Percentiles rank a stretch among this genome's conserved stretches.
Evolutionary conservation across 2,888 invertebrate species (phyloP).

Genomic region (Caenorhabditis doughertyi): DNA sequence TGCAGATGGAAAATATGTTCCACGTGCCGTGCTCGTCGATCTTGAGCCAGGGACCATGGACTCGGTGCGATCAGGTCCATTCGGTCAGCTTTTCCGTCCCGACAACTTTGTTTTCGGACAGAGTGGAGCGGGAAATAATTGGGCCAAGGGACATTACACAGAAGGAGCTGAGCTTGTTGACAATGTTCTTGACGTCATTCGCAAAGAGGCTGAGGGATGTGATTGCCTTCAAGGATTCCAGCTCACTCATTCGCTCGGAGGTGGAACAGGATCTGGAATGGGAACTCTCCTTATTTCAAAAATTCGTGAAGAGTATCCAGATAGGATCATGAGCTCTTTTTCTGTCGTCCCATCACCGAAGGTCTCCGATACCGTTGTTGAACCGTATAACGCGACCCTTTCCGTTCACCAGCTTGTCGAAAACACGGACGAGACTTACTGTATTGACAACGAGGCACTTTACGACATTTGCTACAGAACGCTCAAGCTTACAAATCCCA

Average conservation of each 20-base stretch:
- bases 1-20: conserved; percentile 92
- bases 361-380: conserved; percentile 88
- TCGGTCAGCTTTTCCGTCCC: conserved; percentile 94
- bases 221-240: conserved; percentile 95
- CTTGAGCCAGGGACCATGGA: conserved; percentile 98
- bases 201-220: conserved; percentile 90
- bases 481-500: conserved; percentile 87
- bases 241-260: conserved; percentile 90
- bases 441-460: conserved; percentile 85
- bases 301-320: conserved; percentile 97
- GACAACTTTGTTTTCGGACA: conserved; percentile 94
- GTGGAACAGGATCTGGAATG: conserved; percentile 93
- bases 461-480: conserved; percentile 86
- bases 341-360: conserved; percentile 93
- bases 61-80: conserved; percentile 94
- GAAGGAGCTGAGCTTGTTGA: conserved; percentile 88
- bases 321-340: conserved; percentile 98
- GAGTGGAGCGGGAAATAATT: conserved; percentile 90
- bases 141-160: conserved; percentile 94
- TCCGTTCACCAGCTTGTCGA: conserved; percentile 84
- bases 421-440: conserved; percentile 83
- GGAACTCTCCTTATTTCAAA: conserved; percentile 94
- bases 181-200: conserved; percentile 86
- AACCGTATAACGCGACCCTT: conserved; percentile 85
- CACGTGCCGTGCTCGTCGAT: conserved; percentile 94